These are phyloP conservation scores for Lasioglossum villosulum DNA, from an alignment of 2,888 invertebrate genomes.

Conservation along the genomic window DNA sequence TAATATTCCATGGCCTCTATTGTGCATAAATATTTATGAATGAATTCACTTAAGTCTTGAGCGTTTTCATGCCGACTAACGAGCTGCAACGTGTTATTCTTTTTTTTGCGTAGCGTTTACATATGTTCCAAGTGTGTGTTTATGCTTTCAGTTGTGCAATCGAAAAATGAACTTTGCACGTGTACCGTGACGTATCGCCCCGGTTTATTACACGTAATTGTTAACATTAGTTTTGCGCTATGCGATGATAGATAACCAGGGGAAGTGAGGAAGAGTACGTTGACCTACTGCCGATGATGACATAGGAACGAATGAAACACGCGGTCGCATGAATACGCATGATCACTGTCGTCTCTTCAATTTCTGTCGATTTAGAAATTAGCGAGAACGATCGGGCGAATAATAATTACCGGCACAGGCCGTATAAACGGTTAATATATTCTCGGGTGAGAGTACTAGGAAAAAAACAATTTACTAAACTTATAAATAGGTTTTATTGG, in stretches of 20 bases:
- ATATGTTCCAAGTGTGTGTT: not conserved
- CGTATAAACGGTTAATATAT: not conserved
- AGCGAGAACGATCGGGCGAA: conserved; percentile 12
- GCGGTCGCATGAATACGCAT: conserved; percentile 52
- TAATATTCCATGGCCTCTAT: not conserved
- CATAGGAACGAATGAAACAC: conserved; percentile 58
- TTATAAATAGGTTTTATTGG: not conserved
- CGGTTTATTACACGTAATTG: conserved; percentile 41
- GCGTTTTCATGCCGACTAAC: not conserved
- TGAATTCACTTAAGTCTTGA: not conserved
- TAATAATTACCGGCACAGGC: not conserved
- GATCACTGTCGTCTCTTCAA: conserved; percentile 43
- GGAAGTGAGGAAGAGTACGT: conserved; percentile 65
- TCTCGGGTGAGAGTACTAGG: not conserved
- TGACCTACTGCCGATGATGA: conserved; percentile 71
- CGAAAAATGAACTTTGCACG: conserved; percentile 18
- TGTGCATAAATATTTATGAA: conserved; percentile 5
- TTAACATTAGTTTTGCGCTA: conserved; percentile 58
- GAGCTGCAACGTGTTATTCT: not conserved
- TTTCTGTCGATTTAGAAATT: conserved; percentile 35
- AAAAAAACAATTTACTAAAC: not conserved
- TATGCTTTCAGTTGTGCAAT: not conserved
- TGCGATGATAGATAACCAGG: conserved; percentile 47
- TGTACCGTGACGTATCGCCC: conserved; percentile 25
- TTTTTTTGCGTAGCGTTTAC: not conserved